Evolutionary conservation across 2,113 vertebrate genomes (phyloP).

Genomic region (Corvus moneduloides): DNA sequence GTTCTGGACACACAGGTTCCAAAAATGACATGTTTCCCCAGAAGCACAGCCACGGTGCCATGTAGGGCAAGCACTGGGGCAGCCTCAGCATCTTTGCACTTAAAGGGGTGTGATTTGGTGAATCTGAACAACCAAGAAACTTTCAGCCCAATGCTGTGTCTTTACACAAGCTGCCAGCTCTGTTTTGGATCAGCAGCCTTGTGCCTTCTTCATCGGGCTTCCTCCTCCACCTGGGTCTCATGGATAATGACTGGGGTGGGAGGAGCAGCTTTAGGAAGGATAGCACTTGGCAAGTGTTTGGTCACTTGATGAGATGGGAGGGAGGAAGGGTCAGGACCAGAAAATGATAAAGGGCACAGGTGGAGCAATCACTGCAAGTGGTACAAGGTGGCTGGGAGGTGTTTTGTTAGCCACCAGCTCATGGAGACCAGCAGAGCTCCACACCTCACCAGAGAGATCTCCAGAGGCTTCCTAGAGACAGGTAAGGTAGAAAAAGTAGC

Average conservation of each 20-base stretch:
- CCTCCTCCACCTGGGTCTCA: neutral
- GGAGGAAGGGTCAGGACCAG: neutral
- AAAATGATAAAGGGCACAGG: neutral
- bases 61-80: accelerated
- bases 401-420: accelerated
- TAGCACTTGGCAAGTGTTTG: neutral
- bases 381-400: neutral
- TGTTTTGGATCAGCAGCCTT: neutral
- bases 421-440: neutral
- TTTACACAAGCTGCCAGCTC: neutral
- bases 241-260: neutral
- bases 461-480: neutral
- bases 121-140: neutral
- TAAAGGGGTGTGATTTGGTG: neutral
- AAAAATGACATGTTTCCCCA: accelerated
- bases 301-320: neutral
- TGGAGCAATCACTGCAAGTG: neutral
- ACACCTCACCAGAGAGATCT: neutral
- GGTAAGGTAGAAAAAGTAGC: neutral
- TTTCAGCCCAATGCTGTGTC: neutral
- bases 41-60: accelerated
- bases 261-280: neutral
- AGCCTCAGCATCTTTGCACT: neutral
- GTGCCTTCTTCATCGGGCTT: neutral
- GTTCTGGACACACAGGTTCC: accelerated